Evolutionary conservation across 92 coral and sea anemone genomes (phyloP), one percentile per base, ranked within the genome.

Genomic region (Anthopleura xanthogrammica): DNA sequence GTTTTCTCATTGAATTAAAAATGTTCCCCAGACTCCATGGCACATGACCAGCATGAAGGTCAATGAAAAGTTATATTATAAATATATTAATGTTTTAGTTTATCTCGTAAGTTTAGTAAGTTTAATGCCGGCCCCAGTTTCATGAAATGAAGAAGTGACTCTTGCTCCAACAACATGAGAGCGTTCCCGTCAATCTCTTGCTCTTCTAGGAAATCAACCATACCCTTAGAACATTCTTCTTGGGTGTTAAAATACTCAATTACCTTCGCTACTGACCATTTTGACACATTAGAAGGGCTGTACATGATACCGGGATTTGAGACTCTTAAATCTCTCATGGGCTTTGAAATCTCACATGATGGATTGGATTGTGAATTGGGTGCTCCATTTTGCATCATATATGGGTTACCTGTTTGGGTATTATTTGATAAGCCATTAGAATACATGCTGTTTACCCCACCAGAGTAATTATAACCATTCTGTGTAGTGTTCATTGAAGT

Each of bases 161-260:
- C 84, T 55, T 88, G 68, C 42, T 93, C 91, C 41, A 93, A 83
- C 58, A 91, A 78, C 83, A 86, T 52, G 75, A 93, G 71, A 1
- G 97, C 97, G 54, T 87, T 86, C 39, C 97, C 97, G 76, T 93
- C 93, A 66, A 93, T 91, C 62, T 93, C 97, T 73, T 93, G 91
- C 78, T 91, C 97, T 41, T 81, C 85, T 78, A 91, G 52, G 57
- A 93, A 93, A n/a, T 57, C 77, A 23, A 94, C 90, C 81, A 88
- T 82, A 43, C 80, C 43, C 24, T 66, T 80, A 43, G 94, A 83
- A 66, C 94, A 91, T 54, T 80, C 71, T 12, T 88, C 94, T 23
- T 72, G 85, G 54, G 77, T 43, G 13, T 60, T 56, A 70, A 88
- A 85, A 75, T 57, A 91, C 50, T 86, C 84, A 9, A 87, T 92